Evolutionary conservation across 2,888 invertebrate species (phyloP).

Genomic region (Luffia ferchaultella): DNA sequence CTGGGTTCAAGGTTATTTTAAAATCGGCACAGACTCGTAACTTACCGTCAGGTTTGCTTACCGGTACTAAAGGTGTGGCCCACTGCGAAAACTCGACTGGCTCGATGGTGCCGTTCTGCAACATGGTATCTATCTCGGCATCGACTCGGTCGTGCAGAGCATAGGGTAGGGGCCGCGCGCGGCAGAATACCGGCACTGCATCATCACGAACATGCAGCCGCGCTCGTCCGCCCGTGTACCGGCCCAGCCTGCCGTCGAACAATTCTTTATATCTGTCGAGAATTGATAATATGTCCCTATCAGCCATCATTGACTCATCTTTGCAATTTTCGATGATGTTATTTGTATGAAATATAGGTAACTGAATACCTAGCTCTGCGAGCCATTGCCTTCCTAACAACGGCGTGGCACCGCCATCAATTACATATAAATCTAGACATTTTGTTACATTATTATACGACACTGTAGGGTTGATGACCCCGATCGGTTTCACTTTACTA

Average conservation of each 20-base stretch:
- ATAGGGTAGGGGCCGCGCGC: slow-evolving; percentile 3
- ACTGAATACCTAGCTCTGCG: slow-evolving; percentile 7
- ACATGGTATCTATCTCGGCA: slow-evolving; percentile 3
- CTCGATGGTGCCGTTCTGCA: slow-evolving; percentile 1
- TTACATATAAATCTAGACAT: too few relatives aligned
- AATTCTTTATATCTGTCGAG: slow-evolving; percentile 3
- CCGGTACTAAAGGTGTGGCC: slow-evolving; percentile 11
- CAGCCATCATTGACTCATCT: neutral
- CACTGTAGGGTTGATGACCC: too few relatives aligned
- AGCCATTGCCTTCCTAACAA: slow-evolving; percentile 14
- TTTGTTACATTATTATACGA: too few relatives aligned
- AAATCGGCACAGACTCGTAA: slow-evolving; percentile 1
- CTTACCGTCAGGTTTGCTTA: slow-evolving; percentile 5
- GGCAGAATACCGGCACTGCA: slow-evolving; percentile 4
- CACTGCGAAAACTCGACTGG: neutral
- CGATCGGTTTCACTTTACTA: too few relatives aligned
- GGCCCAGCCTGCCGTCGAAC: slow-evolving; percentile 2
- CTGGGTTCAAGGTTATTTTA: slow-evolving; percentile 17
- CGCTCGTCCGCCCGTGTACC: slow-evolving; percentile 5
- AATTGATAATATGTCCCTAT: neutral
- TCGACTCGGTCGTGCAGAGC: slow-evolving; percentile 5
- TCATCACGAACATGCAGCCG: slow-evolving; percentile 3
- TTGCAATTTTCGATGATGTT: neutral
- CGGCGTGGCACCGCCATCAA: slow-evolving; percentile 9
- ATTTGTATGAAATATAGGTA: too few relatives aligned